These are phyloP conservation scores for Pterois miles DNA, from an alignment of 2,797 vertebrate species.

Conservation along the genomic window DNA sequence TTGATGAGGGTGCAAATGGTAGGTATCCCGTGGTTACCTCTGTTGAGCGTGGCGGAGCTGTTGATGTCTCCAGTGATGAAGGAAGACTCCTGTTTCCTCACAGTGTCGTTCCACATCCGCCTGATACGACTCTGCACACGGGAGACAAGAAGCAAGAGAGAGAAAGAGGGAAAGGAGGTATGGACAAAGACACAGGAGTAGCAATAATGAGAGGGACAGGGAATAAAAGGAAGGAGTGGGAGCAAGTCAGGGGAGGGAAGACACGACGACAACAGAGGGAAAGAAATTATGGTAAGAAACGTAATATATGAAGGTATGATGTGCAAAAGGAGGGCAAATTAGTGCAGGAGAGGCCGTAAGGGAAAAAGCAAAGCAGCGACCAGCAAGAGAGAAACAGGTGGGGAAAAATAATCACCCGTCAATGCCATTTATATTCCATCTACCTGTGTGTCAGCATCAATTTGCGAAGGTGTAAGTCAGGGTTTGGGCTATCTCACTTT, in stretches of 20 bases:
- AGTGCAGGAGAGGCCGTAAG: conserved; percentile 66
- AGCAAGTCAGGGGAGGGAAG: conserved; percentile 6
- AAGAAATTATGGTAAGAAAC: conserved; percentile 44
- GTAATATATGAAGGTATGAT: conserved; percentile 33
- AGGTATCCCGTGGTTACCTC: conserved; percentile 90
- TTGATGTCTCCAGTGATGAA: conserved; percentile 99
- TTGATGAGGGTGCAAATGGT: conserved; percentile 69
- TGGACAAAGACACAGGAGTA: conserved; percentile 18
- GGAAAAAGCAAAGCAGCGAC: conserved; percentile 41
- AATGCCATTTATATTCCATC: conserved; percentile 46
- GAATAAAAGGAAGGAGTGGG: conserved; percentile 11
- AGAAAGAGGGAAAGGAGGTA: conserved; percentile 4
- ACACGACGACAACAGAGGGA: conserved; percentile 38
- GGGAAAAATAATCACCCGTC: conserved; percentile 49
- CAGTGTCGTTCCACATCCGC: conserved; percentile 99
- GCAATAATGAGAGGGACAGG: conserved; percentile 10
- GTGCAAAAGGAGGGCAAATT: conserved; percentile 59
- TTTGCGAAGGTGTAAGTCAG: conserved; percentile 20
- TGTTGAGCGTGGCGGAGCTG: conserved; percentile 97
- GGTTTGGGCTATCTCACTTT: conserved; percentile 72
- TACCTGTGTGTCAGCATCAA: conserved; percentile 45
- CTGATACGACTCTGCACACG: conserved; percentile 93
- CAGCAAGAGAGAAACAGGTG: conserved; percentile 49
- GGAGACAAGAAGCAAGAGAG: conserved; percentile 31
- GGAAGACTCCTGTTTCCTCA: conserved; percentile 98